Evolutionary conservation across 2,888 invertebrate genomes (phyloP).

Genomic region (Andrena marginata): DNA sequence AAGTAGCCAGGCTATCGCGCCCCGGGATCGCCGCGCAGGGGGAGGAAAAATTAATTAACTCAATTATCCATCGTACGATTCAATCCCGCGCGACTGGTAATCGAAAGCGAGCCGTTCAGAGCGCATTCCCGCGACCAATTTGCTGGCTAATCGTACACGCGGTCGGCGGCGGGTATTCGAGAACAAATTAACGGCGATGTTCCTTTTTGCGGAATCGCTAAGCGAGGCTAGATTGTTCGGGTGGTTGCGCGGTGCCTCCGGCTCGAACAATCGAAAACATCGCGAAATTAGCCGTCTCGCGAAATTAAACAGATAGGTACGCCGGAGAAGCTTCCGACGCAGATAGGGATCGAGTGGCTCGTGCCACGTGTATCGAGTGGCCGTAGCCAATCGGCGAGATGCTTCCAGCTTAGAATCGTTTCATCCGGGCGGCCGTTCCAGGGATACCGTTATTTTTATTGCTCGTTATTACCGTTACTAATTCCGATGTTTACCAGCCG

Average conservation of each 20-base stretch:
- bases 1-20: neutral
- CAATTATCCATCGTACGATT: neutral
- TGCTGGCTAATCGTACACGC: neutral
- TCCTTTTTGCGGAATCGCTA: too few relatives aligned
- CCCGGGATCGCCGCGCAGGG: neutral
- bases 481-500: conserved; percentile 14
- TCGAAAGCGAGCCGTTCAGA: neutral
- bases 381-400: neutral
- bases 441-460: conserved; percentile 22
- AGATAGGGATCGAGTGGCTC: neutral
- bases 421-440: neutral
- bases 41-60: conserved; percentile 5
- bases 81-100: neutral
- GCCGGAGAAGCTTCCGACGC: neutral
- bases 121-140: neutral
- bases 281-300: neutral
- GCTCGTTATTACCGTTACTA: conserved; percentile 12
- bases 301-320: neutral
- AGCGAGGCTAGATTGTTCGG: too few relatives aligned
- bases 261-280: neutral
- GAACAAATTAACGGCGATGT: too few relatives aligned
- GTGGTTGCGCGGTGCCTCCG: neutral
- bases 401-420: neutral
- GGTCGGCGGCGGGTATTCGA: neutral
- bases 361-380: neutral